Evolutionary conservation across 1,140 invertebrate species (phyloP).

Genomic region (Drosophila chauvacae): DNA sequence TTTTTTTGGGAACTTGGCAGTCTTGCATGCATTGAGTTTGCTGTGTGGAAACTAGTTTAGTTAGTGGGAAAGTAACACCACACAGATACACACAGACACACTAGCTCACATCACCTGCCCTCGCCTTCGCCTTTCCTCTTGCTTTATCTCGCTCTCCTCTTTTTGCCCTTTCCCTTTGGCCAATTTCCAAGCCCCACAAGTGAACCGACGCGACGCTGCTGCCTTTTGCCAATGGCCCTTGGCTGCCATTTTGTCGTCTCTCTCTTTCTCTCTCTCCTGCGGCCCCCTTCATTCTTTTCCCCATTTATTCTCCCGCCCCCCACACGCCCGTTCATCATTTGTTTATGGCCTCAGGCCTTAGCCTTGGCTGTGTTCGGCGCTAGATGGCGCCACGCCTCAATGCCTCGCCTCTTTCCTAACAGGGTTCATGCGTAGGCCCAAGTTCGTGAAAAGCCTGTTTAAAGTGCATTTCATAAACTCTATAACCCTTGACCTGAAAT

Average conservation of each 20-base stretch:
- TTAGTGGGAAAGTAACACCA: constrained; percentile 41
- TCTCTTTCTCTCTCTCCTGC: constrained; percentile 3
- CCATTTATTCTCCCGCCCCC: neutral
- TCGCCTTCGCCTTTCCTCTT: constrained; percentile 26
- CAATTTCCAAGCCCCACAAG: constrained; percentile 72
- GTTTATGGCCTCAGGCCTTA: constrained; percentile 51
- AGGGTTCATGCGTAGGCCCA: neutral
- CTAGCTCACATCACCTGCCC: constrained; percentile 31
- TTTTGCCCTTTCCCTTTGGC: constrained; percentile 22
- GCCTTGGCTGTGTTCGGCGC: constrained; percentile 37
- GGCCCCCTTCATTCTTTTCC: constrained; percentile 5
- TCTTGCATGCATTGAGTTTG: neutral
- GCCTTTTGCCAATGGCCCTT: constrained; percentile 37
- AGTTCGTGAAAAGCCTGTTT: neutral
- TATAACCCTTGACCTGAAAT: neutral
- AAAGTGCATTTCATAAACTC: neutral
- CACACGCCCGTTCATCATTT: constrained; percentile 31
- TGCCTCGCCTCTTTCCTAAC: constrained; percentile 23
- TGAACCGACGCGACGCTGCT: constrained; percentile 26
- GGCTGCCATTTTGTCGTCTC: constrained; percentile 58
- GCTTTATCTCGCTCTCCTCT: constrained; percentile 22
- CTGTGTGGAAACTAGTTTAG: constrained; percentile 44
- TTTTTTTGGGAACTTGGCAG: constrained; percentile 6
- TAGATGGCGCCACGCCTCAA: constrained; percentile 54
- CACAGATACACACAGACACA: constrained; percentile 16